These are phyloP conservation scores for Cyanistes caeruleus DNA, from an alignment of 2,113 vertebrate species.

Conservation along the genomic window DNA sequence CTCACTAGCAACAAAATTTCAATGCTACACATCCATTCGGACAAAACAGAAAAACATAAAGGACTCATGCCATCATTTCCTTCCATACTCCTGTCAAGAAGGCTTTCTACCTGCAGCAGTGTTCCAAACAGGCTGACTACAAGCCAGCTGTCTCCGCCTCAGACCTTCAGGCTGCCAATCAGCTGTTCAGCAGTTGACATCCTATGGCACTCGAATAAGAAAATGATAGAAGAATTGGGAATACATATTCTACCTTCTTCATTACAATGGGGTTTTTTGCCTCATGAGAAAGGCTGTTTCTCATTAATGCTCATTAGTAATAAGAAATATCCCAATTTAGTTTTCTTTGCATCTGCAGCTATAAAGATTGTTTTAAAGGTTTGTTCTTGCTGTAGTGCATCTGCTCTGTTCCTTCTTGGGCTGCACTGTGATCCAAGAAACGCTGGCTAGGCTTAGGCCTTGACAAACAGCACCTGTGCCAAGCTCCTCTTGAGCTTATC, in stretches of 20 bases:
- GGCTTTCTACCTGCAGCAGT: background rate
- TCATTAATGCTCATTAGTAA: background rate
- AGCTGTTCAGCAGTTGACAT: background rate
- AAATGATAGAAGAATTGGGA: background rate
- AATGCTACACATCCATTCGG: rapidly evolving
- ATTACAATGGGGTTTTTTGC: background rate
- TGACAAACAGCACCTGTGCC: background rate
- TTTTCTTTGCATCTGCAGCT: background rate
- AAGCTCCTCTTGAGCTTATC: background rate
- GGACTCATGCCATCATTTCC: background rate
- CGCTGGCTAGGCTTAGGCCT: rapidly evolving
- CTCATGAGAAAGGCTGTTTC: background rate
- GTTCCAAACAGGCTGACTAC: background rate
- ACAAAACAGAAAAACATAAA: background rate
- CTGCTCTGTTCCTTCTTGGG: background rate
- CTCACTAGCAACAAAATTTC: background rate
- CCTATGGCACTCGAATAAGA: background rate
- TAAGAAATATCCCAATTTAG: background rate
- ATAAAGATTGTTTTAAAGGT: background rate
- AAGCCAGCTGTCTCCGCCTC: background rate
- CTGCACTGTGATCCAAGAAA: background rate
- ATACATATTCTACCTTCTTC: background rate
- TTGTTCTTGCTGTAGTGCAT: background rate
- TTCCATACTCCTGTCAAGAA: background rate
- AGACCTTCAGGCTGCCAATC: background rate